Evolutionary conservation across 2,888 invertebrate species (phyloP).

Genomic region (Tinea trinotella): DNA sequence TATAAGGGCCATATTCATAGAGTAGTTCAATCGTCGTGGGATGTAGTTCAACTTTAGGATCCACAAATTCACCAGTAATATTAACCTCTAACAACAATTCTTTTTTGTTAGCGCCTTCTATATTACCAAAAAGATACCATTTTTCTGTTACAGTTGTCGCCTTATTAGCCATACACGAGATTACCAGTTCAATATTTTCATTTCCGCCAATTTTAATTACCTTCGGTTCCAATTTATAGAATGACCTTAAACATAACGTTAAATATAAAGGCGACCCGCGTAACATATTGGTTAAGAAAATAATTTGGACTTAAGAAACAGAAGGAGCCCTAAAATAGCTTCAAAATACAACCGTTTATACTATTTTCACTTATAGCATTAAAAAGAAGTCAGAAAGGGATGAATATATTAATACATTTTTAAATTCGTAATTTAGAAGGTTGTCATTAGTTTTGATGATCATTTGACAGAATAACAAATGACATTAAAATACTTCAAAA

Average conservation of each 20-base stretch:
- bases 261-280: too few relatives aligned
- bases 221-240: slow-evolving; percentile 60
- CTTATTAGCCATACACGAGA: slow-evolving; percentile 50
- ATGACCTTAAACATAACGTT: slow-evolving; percentile 24
- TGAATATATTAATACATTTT: too few relatives aligned
- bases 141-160: slow-evolving; percentile 59
- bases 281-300: too few relatives aligned
- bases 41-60: slow-evolving; percentile 69
- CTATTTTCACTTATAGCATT: too few relatives aligned
- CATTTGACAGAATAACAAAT: too few relatives aligned
- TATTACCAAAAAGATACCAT: slow-evolving; percentile 72
- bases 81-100: slow-evolving; percentile 62
- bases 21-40: slow-evolving; percentile 60
- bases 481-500: too few relatives aligned
- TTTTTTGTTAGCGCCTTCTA: slow-evolving; percentile 67
- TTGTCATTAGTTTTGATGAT: too few relatives aligned
- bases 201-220: slow-evolving; percentile 55
- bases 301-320: too few relatives aligned
- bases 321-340: too few relatives aligned
- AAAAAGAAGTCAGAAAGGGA: too few relatives aligned
- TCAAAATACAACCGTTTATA: too few relatives aligned
- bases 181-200: slow-evolving; percentile 48
- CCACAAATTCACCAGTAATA: slow-evolving; percentile 69
- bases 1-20: slow-evolving; percentile 59
- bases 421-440: too few relatives aligned